A percentile compares a stretch with the other conserved stretches of the same genome.
Conservation (phyloP, 1,140 invertebrate species). For the Lucilia cuprina region DNA sequence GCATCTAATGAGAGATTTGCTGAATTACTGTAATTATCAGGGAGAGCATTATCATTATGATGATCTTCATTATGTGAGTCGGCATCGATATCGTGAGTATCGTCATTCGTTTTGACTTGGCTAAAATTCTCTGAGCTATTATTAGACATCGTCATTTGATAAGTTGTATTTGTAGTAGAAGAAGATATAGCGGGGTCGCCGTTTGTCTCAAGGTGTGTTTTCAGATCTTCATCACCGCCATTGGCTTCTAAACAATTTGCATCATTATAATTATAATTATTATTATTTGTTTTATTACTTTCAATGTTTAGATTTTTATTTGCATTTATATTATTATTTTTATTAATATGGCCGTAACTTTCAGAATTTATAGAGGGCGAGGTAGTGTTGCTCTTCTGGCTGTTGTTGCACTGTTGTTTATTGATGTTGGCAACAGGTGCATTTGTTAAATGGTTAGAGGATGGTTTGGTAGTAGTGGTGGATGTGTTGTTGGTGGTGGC, state of each 20-base stretch:
- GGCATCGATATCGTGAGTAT: conserved; percentile 11
- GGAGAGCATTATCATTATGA: not conserved
- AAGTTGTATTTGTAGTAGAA: conserved; percentile 54
- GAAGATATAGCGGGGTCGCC: conserved; percentile 51
- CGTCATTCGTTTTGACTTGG: conserved; percentile 36
- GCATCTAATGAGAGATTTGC: not conserved
- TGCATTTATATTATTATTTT: not conserved
- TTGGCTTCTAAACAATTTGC: not conserved
- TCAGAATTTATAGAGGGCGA: conserved; percentile 22
- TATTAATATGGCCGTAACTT: conserved; percentile 31
- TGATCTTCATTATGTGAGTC: conserved; percentile 23
- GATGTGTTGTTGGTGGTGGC: not conserved
- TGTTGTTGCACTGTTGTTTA: conserved; percentile 43
- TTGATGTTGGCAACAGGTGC: conserved; percentile 40
- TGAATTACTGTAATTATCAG: not conserved
- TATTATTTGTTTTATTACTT: not conserved
- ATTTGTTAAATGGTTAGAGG: not conserved
- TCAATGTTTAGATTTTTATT: not conserved
- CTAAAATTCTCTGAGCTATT: conserved; percentile 50
- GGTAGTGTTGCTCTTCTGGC: not conserved
- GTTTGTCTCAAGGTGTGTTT: conserved; percentile 60
- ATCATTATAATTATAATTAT: not conserved
- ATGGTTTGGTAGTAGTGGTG: not conserved
- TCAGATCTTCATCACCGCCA: conserved; percentile 7
- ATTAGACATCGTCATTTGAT: conserved; percentile 62